Base-by-base conservation (phyloP, 2,888 invertebrate genomes). In the Melolontha melolontha region DNA sequence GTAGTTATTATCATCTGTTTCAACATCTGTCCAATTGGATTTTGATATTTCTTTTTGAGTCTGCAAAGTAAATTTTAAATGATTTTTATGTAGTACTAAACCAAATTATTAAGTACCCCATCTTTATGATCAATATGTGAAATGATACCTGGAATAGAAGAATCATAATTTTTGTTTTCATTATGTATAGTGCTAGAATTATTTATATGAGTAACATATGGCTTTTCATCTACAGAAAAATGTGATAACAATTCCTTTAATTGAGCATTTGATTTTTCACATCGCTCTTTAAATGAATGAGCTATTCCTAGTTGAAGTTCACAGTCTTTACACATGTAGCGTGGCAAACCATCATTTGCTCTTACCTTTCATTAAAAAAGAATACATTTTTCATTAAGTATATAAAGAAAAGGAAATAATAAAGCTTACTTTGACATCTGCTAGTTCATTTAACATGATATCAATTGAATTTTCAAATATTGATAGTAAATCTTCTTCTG, bases 271-370 rank as follows among this genome's bases (percentile, higher is more conserved):
- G 79, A 77, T 59, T 76, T 77, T 44, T 72, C 67, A 52, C 80
- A 80, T 67, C 78, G 79, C 55, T 77, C 76, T 74, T 78, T 79
- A 66, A 82, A 82, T 50, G 74, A 73, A n/a, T 76, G 54, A 7
- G 80, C 77, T n/a, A 76, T 65, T 41, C 77, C 77, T 54, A 81
- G 69, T 55, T 76, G 77, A 64, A 74, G 73, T 29, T 74, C 72
- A 66, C 82, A 82, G 29, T 77, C 72, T 39, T 74, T 74, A 52
- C 82, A 82, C 17, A 82, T 78, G 65, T 72, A 75, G 27, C 59
- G 71, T n/a, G 82, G 82, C 12, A 80, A 73, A 50, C 78, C 79
- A 72, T 81, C 79, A 59, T 77, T 73, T 71, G 70, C 55, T 14
- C 68, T 66, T 1, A 79, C 75, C 81, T 81, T 69, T 77, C 40